These are phyloP conservation scores for Heliothis subflexa DNA, from an alignment of 1,140 invertebrate genomes.

Conservation along the genomic window DNA sequence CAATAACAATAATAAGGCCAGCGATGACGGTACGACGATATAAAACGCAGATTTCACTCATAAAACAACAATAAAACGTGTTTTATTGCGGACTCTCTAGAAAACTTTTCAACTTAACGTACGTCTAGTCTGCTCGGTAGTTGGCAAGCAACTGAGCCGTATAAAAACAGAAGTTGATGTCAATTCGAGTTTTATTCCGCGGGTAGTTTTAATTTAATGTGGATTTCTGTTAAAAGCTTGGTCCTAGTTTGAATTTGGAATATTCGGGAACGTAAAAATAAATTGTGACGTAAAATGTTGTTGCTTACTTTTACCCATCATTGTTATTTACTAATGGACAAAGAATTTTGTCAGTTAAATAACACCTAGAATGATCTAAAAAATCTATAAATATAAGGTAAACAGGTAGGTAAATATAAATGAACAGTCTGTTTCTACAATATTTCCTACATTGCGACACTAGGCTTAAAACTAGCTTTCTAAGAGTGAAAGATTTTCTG, in stretches of 20 bases:
- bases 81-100: conserved; percentile 64
- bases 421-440: too few species aligned
- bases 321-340: too few species aligned
- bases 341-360: too few species aligned
- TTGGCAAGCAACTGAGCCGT: conserved; percentile 37
- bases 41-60: conserved; percentile 66
- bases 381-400: too few species aligned
- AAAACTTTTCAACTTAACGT: conserved; percentile 64
- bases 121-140: conserved; percentile 6
- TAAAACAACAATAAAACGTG: conserved; percentile 68
- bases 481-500: neutral
- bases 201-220: conserved; percentile 6
- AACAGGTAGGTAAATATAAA: too few species aligned
- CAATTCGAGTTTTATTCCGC: conserved; percentile 22
- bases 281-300: too few species aligned
- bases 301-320: too few species aligned
- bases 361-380: too few species aligned
- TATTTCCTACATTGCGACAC: too few species aligned
- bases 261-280: neutral
- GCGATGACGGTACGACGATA: conserved; percentile 22
- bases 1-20: conserved; percentile 4
- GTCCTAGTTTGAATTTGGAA: neutral
- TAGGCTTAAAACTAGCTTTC: too few species aligned
- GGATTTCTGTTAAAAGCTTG: neutral
- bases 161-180: conserved; percentile 44